Conservation (phyloP, 2,888 invertebrate species). For the Tanytarsus gracilentus region DNA sequence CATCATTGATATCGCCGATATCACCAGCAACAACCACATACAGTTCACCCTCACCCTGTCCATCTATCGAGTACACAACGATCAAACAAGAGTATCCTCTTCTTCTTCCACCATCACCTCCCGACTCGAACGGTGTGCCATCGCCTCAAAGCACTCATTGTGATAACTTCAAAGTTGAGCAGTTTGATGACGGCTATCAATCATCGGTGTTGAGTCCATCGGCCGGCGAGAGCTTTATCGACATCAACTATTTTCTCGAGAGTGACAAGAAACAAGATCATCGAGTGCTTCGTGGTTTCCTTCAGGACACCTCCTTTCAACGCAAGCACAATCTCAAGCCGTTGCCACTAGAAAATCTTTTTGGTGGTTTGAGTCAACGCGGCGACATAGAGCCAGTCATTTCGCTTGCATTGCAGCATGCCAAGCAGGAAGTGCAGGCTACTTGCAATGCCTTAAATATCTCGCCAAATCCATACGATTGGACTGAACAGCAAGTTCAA, state of each 20-base stretch:
- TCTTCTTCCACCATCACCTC: slow-evolving; percentile 51
- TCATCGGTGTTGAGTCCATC: slow-evolving; percentile 20
- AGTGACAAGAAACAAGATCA: slow-evolving; percentile 49
- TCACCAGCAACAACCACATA: slow-evolving; percentile 14
- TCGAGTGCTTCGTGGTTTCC: slow-evolving; percentile 66
- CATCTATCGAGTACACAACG: slow-evolving; percentile 40
- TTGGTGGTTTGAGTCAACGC: slow-evolving; percentile 48
- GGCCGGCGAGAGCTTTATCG: slow-evolving; percentile 24
- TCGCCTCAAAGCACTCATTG: slow-evolving; percentile 45
- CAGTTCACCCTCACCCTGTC: slow-evolving; percentile 37
- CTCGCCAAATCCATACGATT: slow-evolving; percentile 85
- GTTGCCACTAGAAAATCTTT: slow-evolving; percentile 58
- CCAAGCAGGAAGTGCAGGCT: slow-evolving; percentile 74
- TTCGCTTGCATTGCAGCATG: slow-evolving; percentile 76
- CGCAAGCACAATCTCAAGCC: slow-evolving; percentile 74
- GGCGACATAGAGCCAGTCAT: slow-evolving; percentile 76
- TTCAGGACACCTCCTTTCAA: slow-evolving; percentile 78
- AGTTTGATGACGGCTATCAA: slow-evolving; percentile 22
- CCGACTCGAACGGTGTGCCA: slow-evolving; percentile 49
- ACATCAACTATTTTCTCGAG: slow-evolving; percentile 19
- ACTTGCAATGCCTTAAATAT: slow-evolving; percentile 79
- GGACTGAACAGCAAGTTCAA: slow-evolving; percentile 76
- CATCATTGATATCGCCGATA: slow-evolving; percentile 17
- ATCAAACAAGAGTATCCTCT: slow-evolving; percentile 45
- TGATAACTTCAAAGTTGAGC: slow-evolving; percentile 26